phyloP scores from a whole-genome alignment of 1,140 invertebrate genomes.

The Macrostomum lignano region DNA sequence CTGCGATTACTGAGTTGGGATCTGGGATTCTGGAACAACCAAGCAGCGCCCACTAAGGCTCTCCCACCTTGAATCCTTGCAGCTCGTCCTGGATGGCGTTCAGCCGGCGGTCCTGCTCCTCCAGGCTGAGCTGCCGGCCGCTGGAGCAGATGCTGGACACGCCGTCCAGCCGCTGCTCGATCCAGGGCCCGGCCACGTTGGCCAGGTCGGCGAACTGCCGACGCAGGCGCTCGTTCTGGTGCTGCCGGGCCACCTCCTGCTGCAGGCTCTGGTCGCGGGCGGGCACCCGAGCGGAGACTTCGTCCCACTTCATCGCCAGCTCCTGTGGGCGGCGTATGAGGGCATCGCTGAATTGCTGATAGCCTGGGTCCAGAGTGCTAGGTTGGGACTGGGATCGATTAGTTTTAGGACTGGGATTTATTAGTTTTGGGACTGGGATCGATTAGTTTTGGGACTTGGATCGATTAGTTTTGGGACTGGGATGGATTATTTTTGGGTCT shows the following conservation, averaged over 20 bases:
- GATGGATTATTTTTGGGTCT: no score
- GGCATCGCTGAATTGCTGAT: neutral
- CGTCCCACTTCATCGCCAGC: slow-evolving; percentile 76
- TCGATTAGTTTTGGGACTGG: no score
- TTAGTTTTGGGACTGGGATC: no score
- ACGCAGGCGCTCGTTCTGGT: slow-evolving; percentile 75
- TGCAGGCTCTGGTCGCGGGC: slow-evolving; percentile 71
- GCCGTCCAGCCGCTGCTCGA: slow-evolving; percentile 64
- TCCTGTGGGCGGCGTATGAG: slow-evolving; percentile 35
- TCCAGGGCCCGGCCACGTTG: slow-evolving; percentile 84
- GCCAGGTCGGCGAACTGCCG: slow-evolving; percentile 91
- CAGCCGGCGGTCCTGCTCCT: neutral
- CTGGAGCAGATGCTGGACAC: neutral
- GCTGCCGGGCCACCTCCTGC: slow-evolving; percentile 74
- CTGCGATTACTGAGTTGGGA: no score
- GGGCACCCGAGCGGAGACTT: slow-evolving; percentile 73
- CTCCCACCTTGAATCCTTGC: no score
- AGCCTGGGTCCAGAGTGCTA: no score
- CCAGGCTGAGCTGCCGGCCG: neutral
- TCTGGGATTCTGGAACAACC: no score
- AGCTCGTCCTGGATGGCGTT: no score
- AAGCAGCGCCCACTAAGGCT: no score
- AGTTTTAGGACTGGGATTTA: no score
- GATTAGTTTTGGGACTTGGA: no score
- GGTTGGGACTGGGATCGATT: no score